Base-by-base conservation (phyloP, 2,888 invertebrate genomes). In the Drosophila anomalipes region DNA sequence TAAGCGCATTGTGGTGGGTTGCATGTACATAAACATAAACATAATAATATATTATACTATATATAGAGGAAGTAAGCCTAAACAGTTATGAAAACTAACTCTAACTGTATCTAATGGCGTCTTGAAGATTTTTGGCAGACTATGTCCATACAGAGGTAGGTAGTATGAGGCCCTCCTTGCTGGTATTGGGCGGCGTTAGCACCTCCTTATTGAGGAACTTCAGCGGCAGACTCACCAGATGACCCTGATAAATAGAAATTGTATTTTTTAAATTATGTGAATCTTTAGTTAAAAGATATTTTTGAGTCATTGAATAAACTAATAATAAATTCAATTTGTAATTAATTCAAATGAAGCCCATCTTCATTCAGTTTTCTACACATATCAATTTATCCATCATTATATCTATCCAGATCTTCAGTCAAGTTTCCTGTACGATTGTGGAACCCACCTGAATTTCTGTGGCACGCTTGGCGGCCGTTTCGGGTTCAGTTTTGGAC, bases 91-190 rank as follows among this genome's bases (percentile, higher is more conserved):
- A 39, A 57, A 4, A 47, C 16, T 41, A 51, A 70, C 41, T 57
- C 51, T 41, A 57, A 70, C 57, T 69, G 70, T 57, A 51, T 32
- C 39, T 77, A 77, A 26, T 30, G 59, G 32, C 66, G 85, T 85
- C 90, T 84, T 82, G 19, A 51, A 83, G 86, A 82, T 89, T 72
- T 74, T 74, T 79, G 82, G 82, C 86, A 70, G 78, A 80, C 85
- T 94, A 98, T 26, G 98, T 98, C 98, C 99, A 99, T 28, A 99
- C 94, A 2, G 97, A 95, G 37, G 97, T 97, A 4, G 99, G 99
- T 95, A 99, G 99, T 95, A 99, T 96, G 90, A 99, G 96, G 57
- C 97, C 97, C 93, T 99, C 99, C 93, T 97, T 97, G 28, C 97
- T 96, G 22, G 95, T 95, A 49, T 96, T 95, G 62, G 96, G 95